A percentile compares a stretch with the other conserved stretches of the same genome.
phyloP scores from a whole-genome alignment of 2,797 vertebrate species.

The Tolypeutes matacus region DNA sequence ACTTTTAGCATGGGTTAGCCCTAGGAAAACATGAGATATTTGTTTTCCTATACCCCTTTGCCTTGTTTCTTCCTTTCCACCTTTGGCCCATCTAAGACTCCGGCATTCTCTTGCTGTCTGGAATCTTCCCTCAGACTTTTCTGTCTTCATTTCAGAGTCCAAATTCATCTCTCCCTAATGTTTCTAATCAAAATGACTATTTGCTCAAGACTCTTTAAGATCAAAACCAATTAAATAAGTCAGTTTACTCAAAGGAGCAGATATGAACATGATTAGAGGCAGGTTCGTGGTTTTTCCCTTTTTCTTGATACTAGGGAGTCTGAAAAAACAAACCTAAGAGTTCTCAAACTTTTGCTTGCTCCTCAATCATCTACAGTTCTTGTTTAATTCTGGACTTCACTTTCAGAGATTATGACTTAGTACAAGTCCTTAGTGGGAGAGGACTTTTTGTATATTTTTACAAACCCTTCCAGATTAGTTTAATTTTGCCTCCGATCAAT shows the following conservation, averaged over 20 bases:
- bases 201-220: neutral
- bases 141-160: neutral
- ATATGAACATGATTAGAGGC: neutral
- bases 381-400: neutral
- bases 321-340: conserved; percentile 11
- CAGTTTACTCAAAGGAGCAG: neutral
- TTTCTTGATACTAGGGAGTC: neutral
- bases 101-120: neutral
- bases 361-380: neutral
- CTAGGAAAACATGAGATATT: conserved; percentile 51
- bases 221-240: neutral
- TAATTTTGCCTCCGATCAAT: neutral
- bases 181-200: conserved; percentile 21
- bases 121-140: neutral
- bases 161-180: neutral
- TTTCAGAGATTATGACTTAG: neutral
- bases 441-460: neutral
- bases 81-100: neutral
- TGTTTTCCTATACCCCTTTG: conserved; percentile 1
- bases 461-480: neutral
- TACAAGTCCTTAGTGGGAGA: neutral
- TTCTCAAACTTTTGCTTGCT: neutral
- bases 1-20: conserved; percentile 2
- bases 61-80: neutral
- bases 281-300: neutral